These are phyloP conservation scores for Lepilemur septentrionalis DNA, from an alignment of 2,797 vertebrate species.

Conservation along the genomic window DNA sequence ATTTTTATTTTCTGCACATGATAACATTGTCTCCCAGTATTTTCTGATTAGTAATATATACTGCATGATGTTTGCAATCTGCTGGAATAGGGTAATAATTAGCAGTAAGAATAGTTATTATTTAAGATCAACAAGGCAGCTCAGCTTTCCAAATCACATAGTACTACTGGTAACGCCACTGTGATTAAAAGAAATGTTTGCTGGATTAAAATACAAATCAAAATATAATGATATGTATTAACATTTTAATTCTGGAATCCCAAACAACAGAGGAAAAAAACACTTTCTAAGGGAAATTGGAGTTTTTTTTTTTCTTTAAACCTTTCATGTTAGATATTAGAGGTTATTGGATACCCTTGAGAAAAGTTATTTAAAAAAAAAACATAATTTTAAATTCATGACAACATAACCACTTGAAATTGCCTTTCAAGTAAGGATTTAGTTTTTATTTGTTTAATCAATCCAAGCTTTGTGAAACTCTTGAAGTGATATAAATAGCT, in stretches of 20 bases:
- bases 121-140: background rate
- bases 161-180: background rate
- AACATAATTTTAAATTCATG: slow-evolving; percentile 75
- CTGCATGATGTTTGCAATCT: background rate
- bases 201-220: slow-evolving; percentile 55
- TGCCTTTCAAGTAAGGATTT: slow-evolving; percentile 70
- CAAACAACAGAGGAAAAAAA: background rate
- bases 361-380: slow-evolving; percentile 70
- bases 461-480: slow-evolving; percentile 72
- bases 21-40: background rate
- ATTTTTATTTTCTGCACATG: slow-evolving; percentile 45
- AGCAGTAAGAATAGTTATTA: slow-evolving; percentile 9
- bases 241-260: slow-evolving; percentile 49
- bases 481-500: slow-evolving; percentile 55
- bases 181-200: slow-evolving; percentile 55
- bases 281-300: slow-evolving; percentile 53
- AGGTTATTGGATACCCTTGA: slow-evolving; percentile 71
- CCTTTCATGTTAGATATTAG: slow-evolving; percentile 33
- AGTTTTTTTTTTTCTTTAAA: slow-evolving; percentile 58
- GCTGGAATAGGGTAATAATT: slow-evolving; percentile 32
- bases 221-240: slow-evolving; percentile 32
- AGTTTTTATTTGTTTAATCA: slow-evolving; percentile 81
- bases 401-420: slow-evolving; percentile 72
- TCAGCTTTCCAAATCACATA: slow-evolving; percentile 29
- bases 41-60: slow-evolving; percentile 27